A percentile compares a stretch with the other conserved stretches of the same genome.
Conservation (phyloP, 2,113 vertebrate genomes). For the Myotis yumanensis region DNA sequence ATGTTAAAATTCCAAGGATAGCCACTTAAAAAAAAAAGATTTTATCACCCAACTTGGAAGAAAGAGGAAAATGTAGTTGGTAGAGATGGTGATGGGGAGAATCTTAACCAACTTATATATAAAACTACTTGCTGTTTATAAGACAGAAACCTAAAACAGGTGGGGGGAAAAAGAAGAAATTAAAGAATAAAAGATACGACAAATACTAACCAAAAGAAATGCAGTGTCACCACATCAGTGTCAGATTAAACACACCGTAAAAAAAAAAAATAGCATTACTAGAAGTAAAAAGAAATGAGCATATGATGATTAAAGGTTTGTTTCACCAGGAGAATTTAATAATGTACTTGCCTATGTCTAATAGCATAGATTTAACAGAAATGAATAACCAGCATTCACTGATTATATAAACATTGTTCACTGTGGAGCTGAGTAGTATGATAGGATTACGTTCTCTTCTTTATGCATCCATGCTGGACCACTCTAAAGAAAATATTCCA, state of each 20-base stretch:
- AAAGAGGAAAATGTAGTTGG: background rate
- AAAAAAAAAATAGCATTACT: background rate
- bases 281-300: background rate
- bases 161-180: background rate
- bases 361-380: background rate
- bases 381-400: background rate
- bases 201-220: constrained; percentile 18
- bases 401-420: background rate
- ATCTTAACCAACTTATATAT: background rate
- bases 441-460: background rate
- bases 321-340: background rate
- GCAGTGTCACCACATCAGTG: background rate
- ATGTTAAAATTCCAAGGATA: background rate
- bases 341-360: background rate
- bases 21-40: background rate
- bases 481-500: background rate
- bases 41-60: background rate
- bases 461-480: background rate
- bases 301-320: background rate
- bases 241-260: background rate
- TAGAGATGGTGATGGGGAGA: background rate
- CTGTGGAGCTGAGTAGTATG: background rate
- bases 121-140: background rate
- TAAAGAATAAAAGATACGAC: background rate
- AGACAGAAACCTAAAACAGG: background rate